Percentiles rank a stretch among this genome's conserved stretches.
These are phyloP conservation scores for Drosophila nasuta DNA, from an alignment of 1,140 invertebrate genomes.

Conservation along the genomic window DNA sequence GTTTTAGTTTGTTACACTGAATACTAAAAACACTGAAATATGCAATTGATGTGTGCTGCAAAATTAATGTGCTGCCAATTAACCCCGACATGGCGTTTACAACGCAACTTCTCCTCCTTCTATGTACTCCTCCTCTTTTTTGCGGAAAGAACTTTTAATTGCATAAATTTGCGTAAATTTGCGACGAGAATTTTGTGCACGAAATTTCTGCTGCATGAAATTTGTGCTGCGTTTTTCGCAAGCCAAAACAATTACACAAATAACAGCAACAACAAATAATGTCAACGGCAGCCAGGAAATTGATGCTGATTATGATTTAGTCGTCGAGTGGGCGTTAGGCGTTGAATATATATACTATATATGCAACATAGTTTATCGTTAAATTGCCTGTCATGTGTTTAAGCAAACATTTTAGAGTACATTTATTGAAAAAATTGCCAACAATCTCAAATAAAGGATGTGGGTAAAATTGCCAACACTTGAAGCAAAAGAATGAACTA, in stretches of 20 bases:
- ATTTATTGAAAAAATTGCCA: neutral
- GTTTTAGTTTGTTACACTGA: conserved; percentile 12
- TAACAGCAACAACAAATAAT: conserved; percentile 36
- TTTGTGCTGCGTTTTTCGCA: conserved; percentile 20
- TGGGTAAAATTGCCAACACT: conserved; percentile 58
- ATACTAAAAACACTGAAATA: conserved; percentile 1
- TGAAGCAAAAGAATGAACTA: conserved; percentile 38
- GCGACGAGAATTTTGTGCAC: conserved; percentile 23
- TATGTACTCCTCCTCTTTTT: neutral
- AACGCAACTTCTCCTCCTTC: neutral
- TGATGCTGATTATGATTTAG: conserved; percentile 73
- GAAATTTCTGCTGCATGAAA: conserved; percentile 32
- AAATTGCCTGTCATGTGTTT: conserved; percentile 46
- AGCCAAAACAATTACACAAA: conserved; percentile 9
- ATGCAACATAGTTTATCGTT: conserved; percentile 6
- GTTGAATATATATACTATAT: conserved; percentile 7
- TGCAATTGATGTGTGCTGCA: conserved; percentile 11
- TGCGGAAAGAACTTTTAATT: conserved; percentile 64
- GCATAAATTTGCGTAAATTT: conserved; percentile 67
- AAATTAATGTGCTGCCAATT: conserved; percentile 55
- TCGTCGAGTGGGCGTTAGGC: conserved; percentile 36
- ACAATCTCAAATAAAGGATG: neutral
- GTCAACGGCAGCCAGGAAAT: conserved; percentile 57
- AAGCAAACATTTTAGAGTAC: conserved; percentile 20
- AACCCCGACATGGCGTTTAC: conserved; percentile 44